Percentiles rank a stretch among this genome's conserved stretches.
Evolutionary conservation across 1,140 invertebrate species (phyloP).

Genomic region (Eupristina koningsbergeri): DNA sequence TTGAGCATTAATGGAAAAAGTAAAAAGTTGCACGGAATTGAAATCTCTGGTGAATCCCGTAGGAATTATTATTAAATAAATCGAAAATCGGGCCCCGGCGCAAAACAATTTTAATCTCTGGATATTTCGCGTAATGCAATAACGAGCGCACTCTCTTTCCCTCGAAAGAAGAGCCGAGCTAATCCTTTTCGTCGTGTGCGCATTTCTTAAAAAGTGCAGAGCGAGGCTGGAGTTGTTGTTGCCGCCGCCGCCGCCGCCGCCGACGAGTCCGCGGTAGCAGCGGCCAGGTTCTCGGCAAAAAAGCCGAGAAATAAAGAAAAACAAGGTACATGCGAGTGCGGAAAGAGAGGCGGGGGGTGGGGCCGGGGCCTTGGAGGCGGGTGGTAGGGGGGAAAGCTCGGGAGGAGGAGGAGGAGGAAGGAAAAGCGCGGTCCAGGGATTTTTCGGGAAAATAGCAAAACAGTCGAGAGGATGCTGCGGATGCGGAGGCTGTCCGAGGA

Average conservation of each 20-base stretch:
- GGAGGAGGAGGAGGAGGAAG: not conserved
- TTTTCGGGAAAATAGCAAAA: not conserved
- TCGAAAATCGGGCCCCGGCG: no score
- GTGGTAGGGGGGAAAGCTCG: no score
- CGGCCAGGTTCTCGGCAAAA: not conserved
- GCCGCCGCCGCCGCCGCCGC: no score
- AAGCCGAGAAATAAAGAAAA: not conserved
- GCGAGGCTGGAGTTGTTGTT: no score
- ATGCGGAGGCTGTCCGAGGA: not conserved
- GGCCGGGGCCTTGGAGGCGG: no score
- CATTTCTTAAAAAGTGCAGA: not conserved
- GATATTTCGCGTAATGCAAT: conserved; percentile 17
- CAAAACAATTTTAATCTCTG: not conserved
- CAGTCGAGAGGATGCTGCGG: not conserved
- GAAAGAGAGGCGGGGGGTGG: not conserved
- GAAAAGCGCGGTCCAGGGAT: not conserved
- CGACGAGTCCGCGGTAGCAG: not conserved
- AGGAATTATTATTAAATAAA: no score
- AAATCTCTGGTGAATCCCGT: no score
- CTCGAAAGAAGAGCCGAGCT: no score
- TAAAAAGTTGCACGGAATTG: no score
- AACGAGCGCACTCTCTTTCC: not conserved
- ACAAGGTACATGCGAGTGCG: not conserved
- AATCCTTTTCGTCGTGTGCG: not conserved
- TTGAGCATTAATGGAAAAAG: no score